phyloP scores from a whole-genome alignment of 2,113 vertebrate species.

The Monopterus albus region DNA sequence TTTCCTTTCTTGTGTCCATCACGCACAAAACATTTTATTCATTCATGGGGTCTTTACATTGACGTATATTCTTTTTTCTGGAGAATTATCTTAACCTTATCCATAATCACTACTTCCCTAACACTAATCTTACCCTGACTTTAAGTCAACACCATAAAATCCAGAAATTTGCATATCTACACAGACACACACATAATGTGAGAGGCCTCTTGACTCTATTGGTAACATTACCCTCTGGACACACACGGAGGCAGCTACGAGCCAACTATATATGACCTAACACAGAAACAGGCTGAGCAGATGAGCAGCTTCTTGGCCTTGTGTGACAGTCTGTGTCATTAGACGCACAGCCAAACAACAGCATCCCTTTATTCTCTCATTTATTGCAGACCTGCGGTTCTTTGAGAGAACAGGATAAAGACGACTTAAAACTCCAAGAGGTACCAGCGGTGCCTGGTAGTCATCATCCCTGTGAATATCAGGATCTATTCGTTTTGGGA shows the following conservation, averaged over 20 bases:
- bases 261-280: constrained; percentile 31
- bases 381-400: constrained; percentile 46
- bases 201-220: constrained; percentile 14
- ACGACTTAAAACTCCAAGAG: constrained; percentile 17
- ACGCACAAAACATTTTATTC: too few species aligned
- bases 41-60: too few species aligned
- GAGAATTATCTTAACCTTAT: too few species aligned
- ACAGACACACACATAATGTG: constrained; percentile 7
- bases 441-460: not conserved
- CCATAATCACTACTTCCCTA: too few species aligned
- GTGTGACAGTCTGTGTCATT: constrained; percentile 14
- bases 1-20: too few species aligned
- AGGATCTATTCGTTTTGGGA: constrained; percentile 11
- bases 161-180: not conserved
- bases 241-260: constrained; percentile 8
- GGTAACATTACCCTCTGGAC: constrained; percentile 20
- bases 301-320: constrained; percentile 35
- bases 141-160: too few species aligned
- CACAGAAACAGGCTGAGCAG: constrained; percentile 36
- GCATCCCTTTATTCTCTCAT: constrained; percentile 23
- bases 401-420: constrained; percentile 8
- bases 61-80: too few species aligned
- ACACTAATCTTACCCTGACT: too few species aligned
- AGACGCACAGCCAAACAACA: constrained; percentile 2
- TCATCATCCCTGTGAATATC: not conserved